These are phyloP conservation scores for Syrmaticus mikado DNA, from an alignment of 2,113 vertebrate genomes.

Conservation along the genomic window DNA sequence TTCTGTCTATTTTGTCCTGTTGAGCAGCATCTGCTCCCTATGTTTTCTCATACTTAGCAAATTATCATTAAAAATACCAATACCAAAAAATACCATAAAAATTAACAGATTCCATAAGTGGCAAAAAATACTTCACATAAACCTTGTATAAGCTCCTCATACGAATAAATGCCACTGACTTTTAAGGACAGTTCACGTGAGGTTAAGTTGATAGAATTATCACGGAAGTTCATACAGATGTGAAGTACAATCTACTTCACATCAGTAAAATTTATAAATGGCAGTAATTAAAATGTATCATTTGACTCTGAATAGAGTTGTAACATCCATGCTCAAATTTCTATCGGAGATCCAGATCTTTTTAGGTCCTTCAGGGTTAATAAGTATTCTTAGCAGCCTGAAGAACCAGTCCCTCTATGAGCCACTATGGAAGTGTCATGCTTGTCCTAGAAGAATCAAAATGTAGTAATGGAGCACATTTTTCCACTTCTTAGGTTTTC, in stretches of 20 bases:
- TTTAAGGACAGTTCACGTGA: background rate
- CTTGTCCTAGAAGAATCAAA: constrained; percentile 31
- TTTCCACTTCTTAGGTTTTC: constrained; percentile 38
- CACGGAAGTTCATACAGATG: background rate
- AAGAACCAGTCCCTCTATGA: background rate
- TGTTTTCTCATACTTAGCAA: constrained; percentile 9
- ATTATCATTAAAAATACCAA: constrained; percentile 2
- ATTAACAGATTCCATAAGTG: background rate
- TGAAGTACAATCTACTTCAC: background rate
- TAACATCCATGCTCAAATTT: background rate
- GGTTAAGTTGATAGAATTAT: background rate
- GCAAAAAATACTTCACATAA: background rate
- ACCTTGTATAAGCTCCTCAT: background rate
- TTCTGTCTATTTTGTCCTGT: constrained; percentile 3
- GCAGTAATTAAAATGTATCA: background rate
- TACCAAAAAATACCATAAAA: background rate
- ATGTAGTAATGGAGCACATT: background rate
- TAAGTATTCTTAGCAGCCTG: background rate
- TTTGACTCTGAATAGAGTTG: background rate
- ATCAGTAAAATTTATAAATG: background rate
- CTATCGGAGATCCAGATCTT: background rate
- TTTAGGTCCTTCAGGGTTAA: background rate
- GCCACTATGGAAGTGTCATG: background rate
- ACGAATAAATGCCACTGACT: background rate
- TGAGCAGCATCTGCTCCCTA: background rate